Evolutionary conservation across 2,888 invertebrate species (phyloP), one percentile per base, ranked within the genome.

Genomic region (Pseudanteris insignis): DNA sequence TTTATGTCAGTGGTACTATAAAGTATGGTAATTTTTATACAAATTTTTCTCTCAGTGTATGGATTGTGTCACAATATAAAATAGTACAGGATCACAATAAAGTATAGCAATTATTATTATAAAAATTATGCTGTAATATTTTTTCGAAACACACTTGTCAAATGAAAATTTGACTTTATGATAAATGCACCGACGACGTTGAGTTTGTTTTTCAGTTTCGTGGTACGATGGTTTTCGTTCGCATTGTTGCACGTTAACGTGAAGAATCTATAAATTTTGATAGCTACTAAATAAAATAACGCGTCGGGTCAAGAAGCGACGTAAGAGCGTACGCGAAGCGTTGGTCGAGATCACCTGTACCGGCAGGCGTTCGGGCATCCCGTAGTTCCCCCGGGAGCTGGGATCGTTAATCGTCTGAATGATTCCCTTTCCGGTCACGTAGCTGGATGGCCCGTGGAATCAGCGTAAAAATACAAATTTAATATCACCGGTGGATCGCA

Each of bases 381-480:
- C 58, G 68, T 62, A 50, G 33, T 37, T 72, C 78, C 75, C 75
- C 41, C 50, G 74, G 76, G 78, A 75, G 67, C 67, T 77, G 71
- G 80, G 82, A 82, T 83, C 83, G 83, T 83, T 84, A 84, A 84
- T 83, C 83, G 83, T 78, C 76, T 76, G 75, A 71, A 75, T 76
- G 79, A 79, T 83, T 82, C 75, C 76, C 79, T 83, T 84, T 84
- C 84, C 76, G 76, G 80, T 84, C 84, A 84, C 84, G 84, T 83
- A 80, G 73, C 70, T 63, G 78, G 81, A 82, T 82, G 81, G 82
- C 82, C 82, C 81, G 82, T 81, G 82, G 84, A 84, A 84, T 84
- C 84, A 83, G 84, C 84, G 84, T 84, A 84, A 84, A 84, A 84
- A 84, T 84, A 84, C 84, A 84, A 84, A 84, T 84, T 84, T 84